Evolutionary conservation across 2,113 vertebrate genomes (phyloP), one percentile per base, ranked within the genome.

Genomic region (Lanius ludovicianus): DNA sequence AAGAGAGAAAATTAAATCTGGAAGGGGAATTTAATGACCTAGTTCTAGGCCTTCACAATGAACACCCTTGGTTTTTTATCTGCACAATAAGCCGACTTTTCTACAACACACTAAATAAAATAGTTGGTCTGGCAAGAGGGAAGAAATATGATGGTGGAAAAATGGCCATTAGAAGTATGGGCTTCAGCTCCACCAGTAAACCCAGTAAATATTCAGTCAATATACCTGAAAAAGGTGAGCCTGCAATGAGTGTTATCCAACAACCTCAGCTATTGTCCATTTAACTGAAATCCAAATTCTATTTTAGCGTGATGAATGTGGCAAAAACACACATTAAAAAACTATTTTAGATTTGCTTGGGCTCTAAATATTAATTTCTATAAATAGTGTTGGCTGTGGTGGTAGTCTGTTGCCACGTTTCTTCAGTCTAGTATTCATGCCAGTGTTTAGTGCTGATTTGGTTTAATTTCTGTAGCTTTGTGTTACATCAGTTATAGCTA

Each of bases 381-480:
- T 37, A 37, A 53, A 31, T 11, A 84, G 11, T 16, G 5, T 63
- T 83, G 33, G n/a, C 49, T 62, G 22, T 30, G 23, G 17, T 57
- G 64, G 23, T 71, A 33, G 28, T 59, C 42, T 86, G 37, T 57
- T 86, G 46, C 28, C 52, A 42, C 17, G 15, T 75, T 69, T 65
- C 63, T 86, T 80, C 52, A 47, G 64, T n/a, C 21, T 62, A 57
- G 67, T 62, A 35, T 19, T 83, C 17, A 11, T 33, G 20, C 37
- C 49, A 75, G 24, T 49, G 14, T 41, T 87, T 8, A 53, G 49
- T 53, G 74, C 31, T 20, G 2, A 13, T 1, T 1, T 13, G 22
- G 78, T 87, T 93, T 73, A 68, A 91, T 95, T 87, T 71, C 80
- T 93, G 46, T 42, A 73, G 63, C 50, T 73, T 84, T 79, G 49